Evolutionary conservation across 2,888 invertebrate genomes (phyloP).

Genomic region (Desoria tigrina): DNA sequence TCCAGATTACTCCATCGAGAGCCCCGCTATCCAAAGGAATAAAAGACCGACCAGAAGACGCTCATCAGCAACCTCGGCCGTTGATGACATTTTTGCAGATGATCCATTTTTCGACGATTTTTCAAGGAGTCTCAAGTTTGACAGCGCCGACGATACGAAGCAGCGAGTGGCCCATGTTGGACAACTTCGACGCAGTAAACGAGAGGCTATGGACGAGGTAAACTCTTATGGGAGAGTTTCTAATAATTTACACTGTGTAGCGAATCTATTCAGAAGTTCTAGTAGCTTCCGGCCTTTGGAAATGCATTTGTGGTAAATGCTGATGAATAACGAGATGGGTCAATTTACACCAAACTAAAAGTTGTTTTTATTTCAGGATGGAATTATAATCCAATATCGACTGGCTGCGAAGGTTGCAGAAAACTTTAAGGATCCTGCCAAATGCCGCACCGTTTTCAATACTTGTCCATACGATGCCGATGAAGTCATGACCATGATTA

Average conservation of each 20-base stretch:
- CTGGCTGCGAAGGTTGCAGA: constrained; percentile 33
- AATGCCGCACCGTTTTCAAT: constrained; percentile 9
- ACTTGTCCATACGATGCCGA: constrained; percentile 7
- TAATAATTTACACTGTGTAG: no score
- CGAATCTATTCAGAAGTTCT: no score
- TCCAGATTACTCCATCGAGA: neutral
- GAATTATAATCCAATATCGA: constrained; percentile 25
- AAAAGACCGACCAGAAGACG: neutral
- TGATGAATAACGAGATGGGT: neutral
- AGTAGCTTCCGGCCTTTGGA: no score
- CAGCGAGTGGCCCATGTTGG: neutral
- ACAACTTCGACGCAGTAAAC: neutral
- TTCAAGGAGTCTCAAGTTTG: neutral
- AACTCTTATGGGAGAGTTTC: no score
- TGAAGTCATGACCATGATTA: constrained; percentile 16
- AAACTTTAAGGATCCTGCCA: constrained; percentile 23
- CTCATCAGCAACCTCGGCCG: neutral
- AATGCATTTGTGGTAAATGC: no score
- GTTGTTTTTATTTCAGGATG: constrained; percentile 19
- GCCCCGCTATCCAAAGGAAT: neutral
- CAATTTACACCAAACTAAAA: neutral
- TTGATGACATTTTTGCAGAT: constrained; percentile 32
- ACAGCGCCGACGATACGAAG: no score
- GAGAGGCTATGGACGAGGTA: neutral
- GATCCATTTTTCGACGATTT: constrained; percentile 38